phyloP scores from a whole-genome alignment of 2,113 vertebrate species.

The Osmerus eperlanus region DNA sequence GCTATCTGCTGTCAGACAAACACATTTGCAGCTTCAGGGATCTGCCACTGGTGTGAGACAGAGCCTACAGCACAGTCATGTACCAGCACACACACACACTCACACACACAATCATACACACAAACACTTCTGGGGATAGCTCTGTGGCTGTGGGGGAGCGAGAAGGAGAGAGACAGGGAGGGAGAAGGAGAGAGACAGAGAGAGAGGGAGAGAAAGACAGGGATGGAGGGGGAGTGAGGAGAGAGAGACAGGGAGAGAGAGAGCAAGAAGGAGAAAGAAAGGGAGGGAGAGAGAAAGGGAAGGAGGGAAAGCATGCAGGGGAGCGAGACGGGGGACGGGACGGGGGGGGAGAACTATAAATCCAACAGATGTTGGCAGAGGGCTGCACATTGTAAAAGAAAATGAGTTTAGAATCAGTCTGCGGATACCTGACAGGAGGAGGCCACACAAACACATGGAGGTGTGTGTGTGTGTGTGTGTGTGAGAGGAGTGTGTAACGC shows the following conservation, averaged over 20 bases:
- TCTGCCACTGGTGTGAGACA: too few species aligned
- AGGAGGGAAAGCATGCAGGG: background rate
- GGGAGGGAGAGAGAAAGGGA: conserved; percentile 20
- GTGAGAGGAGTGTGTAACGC: background rate
- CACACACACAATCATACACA: too few species aligned
- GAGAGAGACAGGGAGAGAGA: conserved; percentile 20
- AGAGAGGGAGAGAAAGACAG: background rate
- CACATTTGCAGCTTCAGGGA: too few species aligned
- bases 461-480: background rate
- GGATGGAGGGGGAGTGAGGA: conserved; percentile 3
- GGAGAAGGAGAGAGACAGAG: too few species aligned
- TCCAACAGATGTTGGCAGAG: conserved; percentile 5
- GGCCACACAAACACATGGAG: background rate
- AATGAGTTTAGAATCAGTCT: conserved; percentile 8
- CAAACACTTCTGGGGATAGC: too few species aligned
- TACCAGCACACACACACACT: too few species aligned
- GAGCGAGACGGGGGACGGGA: background rate
- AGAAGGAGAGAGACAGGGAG: too few species aligned
- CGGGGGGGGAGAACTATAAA: background rate
- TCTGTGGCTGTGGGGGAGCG: too few species aligned
- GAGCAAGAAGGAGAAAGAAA: background rate
- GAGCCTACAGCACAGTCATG: too few species aligned
- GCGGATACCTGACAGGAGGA: background rate
- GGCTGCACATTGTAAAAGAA: conserved; percentile 19
- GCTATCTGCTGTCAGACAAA: too few species aligned